A percentile compares a stretch with the other conserved stretches of the same genome.
Evolutionary conservation across 2,888 invertebrate genomes (phyloP).

Genomic region (Eurytoma adleriae): DNA sequence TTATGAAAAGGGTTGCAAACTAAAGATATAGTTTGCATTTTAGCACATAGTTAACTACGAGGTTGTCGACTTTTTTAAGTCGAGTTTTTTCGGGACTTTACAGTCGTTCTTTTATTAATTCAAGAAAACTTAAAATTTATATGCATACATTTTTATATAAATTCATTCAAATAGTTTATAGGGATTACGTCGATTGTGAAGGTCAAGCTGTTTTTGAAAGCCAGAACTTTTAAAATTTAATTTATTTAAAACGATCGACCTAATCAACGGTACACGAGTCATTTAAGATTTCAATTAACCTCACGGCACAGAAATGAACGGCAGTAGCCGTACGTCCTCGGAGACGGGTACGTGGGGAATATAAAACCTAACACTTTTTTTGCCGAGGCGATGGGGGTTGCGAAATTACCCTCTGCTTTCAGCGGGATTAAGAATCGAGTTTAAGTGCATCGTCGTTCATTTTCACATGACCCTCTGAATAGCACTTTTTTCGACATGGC

Average conservation of each 20-base stretch:
- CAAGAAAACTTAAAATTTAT: too few species aligned
- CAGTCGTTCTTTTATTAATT: too few species aligned
- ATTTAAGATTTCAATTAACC: slow-evolving; percentile 51
- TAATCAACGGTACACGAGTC: slow-evolving; percentile 12
- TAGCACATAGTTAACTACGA: too few species aligned
- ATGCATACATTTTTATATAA: too few species aligned
- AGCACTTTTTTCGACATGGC: slow-evolving; percentile 18
- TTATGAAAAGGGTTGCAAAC: too few species aligned
- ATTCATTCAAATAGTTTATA: too few species aligned
- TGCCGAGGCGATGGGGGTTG: slow-evolving; percentile 1
- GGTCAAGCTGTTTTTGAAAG: too few species aligned
- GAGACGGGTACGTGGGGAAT: slow-evolving; percentile 40
- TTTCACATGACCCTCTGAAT: slow-evolving; percentile 60
- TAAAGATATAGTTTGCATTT: too few species aligned
- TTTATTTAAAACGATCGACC: slow-evolving; percentile 21
- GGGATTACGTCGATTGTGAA: too few species aligned
- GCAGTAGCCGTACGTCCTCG: slow-evolving; percentile 52
- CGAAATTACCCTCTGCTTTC: slow-evolving; percentile 68
- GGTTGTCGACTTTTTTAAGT: too few species aligned
- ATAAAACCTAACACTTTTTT: slow-evolving; percentile 47
- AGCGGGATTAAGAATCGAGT: slow-evolving; percentile 71
- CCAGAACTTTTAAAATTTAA: too few species aligned
- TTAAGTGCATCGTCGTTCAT: slow-evolving; percentile 59
- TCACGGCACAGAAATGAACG: slow-evolving; percentile 34
- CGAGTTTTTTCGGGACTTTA: too few species aligned